Evolutionary conservation across 2,797 vertebrate species (phyloP).

Genomic region (Psittacula echo): DNA sequence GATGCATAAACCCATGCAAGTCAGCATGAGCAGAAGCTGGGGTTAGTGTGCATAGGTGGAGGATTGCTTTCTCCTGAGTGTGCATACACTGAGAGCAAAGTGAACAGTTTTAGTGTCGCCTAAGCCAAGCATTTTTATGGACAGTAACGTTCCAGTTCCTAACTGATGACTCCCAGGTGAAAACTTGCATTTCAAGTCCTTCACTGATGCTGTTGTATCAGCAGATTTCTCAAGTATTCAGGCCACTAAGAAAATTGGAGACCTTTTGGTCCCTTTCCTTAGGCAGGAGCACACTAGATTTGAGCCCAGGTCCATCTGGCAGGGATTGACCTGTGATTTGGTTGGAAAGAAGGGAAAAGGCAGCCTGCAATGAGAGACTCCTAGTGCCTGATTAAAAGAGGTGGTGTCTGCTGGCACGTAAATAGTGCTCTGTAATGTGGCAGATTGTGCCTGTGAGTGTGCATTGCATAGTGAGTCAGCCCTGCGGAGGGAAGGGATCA

Average conservation of each 20-base stretch:
- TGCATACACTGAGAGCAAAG: rapidly evolving
- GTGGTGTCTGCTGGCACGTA: not conserved
- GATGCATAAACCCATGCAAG: not conserved
- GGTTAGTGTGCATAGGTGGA: not conserved
- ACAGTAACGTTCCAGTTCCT: not conserved
- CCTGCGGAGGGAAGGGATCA: not conserved
- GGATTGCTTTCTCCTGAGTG: not conserved
- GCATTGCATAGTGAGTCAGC: slow-evolving; percentile 66
- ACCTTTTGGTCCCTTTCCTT: not conserved
- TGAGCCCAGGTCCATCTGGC: not conserved
- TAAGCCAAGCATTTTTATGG: rapidly evolving
- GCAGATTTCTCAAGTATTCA: not conserved
- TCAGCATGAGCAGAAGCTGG: not conserved
- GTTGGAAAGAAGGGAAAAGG: not conserved
- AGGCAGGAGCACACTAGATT: not conserved
- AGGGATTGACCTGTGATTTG: not conserved
- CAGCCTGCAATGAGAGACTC: not conserved
- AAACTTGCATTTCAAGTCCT: not conserved
- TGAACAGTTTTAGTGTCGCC: not conserved
- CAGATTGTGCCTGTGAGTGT: not conserved
- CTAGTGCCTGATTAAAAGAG: not conserved
- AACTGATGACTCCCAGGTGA: not conserved
- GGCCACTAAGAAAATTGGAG: not conserved
- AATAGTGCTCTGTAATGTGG: not conserved
- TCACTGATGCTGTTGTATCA: not conserved